Percentiles rank a stretch among this genome's conserved stretches.
Evolutionary conservation across 2,797 vertebrate species (phyloP).

Genomic region (Sebastes trivittatus): DNA sequence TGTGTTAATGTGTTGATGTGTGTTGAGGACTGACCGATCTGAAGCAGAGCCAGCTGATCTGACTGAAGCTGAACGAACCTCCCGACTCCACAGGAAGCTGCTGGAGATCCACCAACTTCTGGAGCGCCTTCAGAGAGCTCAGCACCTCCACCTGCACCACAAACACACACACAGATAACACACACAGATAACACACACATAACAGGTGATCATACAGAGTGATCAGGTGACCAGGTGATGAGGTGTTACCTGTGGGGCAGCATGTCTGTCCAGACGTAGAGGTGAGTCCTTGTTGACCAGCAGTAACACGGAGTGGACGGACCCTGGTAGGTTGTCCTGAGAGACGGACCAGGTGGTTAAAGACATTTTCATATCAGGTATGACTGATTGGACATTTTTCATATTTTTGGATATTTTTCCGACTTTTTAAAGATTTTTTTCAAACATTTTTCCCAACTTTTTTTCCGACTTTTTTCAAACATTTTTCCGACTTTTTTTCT

Average conservation of each 20-base stretch:
- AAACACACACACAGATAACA: not conserved
- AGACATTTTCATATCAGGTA: not conserved
- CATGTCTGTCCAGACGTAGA: conserved; percentile 79
- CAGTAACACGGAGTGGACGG: conserved; percentile 85
- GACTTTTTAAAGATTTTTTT: too few relatives aligned
- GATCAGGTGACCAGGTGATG: too few relatives aligned
- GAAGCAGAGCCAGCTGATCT: conserved; percentile 90
- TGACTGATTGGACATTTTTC: too few relatives aligned
- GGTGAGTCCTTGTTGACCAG: conserved; percentile 83
- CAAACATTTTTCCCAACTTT: too few relatives aligned
- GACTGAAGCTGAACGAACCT: conserved; percentile 88
- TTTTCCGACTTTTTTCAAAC: too few relatives aligned
- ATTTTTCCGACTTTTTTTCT: too few relatives aligned
- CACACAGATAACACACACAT: too few relatives aligned
- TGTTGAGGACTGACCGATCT: conserved; percentile 81
- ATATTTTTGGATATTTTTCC: too few relatives aligned
- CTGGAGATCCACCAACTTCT: conserved; percentile 85
- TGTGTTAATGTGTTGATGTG: not conserved
- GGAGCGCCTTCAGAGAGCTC: conserved; percentile 86
- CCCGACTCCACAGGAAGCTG: conserved; percentile 88
- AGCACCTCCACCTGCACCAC: conserved; percentile 85
- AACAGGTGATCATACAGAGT: too few relatives aligned
- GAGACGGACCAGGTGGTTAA: not conserved
- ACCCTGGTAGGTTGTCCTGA: conserved; percentile 83
- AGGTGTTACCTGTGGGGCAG: conserved; percentile 83